Evolutionary conservation across 2,113 vertebrate species (phyloP), one percentile per base, ranked within the genome.

Genomic region (Apistogramma diplotaenia): DNA sequence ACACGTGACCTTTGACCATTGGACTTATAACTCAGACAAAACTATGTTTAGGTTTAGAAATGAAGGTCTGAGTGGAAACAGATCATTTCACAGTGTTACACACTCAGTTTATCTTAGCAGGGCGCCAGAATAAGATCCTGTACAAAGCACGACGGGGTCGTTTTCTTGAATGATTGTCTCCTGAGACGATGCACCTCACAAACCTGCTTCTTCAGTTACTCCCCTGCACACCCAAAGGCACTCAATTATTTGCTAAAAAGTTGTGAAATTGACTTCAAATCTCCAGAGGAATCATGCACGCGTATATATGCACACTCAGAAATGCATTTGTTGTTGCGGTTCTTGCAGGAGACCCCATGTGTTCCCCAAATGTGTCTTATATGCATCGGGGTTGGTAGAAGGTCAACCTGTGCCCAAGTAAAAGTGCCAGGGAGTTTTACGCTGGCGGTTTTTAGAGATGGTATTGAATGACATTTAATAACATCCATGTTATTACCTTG

Each of bases 261-360:
- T 62, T 61, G 54, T 79, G 16, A 55, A 84, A 82, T 79, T 60
- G 83, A 59, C 57, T 76, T 81, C 18, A 49, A 16, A 8, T 79
- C 81, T 79, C 76, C 9, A 5, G 70, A 35, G 84, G 21, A 75
- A 62, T 33, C 13, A 5, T 72, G 49, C 6, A 27, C 13, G 43
- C 21, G 43, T 59, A 49, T 56, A 70, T n/a, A 11, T 40, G 1
- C 59, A 46, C n/a, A 62, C 57, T 25, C 11, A 67, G 40, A 56
- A 57, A 1, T 51, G 15, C 70, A n/a, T 59, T 74, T 73, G 3
- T 8, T 70, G 25, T 10, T 75, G 27, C 33, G 40, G 23, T 55
- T 61, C 19, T 37, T 62, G 31, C 21, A n/a, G 21, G 7, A 74
- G 74, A 65, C 33, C 12, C 51, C 25, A 43, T n/a, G 1, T 56